phyloP scores from a whole-genome alignment of 2,113 vertebrate genomes.

The Cebidichthys violaceus region DNA sequence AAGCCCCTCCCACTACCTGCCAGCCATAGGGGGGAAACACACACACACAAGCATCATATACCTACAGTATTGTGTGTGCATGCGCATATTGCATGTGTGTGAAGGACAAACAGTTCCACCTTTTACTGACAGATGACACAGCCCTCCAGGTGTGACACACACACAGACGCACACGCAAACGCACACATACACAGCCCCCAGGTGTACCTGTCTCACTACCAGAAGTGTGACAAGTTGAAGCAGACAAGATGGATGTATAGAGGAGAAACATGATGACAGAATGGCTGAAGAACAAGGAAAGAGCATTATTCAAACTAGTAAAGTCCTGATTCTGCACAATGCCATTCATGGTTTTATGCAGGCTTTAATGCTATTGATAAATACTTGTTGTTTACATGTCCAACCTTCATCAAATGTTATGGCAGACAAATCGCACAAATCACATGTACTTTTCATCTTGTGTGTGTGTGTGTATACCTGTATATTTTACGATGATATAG shows the following conservation, averaged over 20 bases:
- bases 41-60: slow-evolving; percentile 1
- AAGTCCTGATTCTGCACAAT: slow-evolving; percentile 16
- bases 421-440: not conserved
- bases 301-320: slow-evolving; percentile 20
- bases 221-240: slow-evolving; percentile 70
- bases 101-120: slow-evolving; percentile 73
- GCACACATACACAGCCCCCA: slow-evolving; percentile 22
- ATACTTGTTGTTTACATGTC: not conserved
- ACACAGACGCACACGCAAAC: slow-evolving; percentile 12
- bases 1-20: slow-evolving; percentile 63
- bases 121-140: slow-evolving; percentile 49
- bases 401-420: not conserved
- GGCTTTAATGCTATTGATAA: not conserved
- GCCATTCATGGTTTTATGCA: not conserved
- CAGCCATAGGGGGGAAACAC: slow-evolving; percentile 47
- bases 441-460: not conserved
- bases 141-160: slow-evolving; percentile 47
- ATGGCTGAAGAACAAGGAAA: not conserved
- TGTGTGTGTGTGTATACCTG: slow-evolving; percentile 83
- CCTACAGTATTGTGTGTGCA: slow-evolving; percentile 6
- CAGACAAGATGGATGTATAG: slow-evolving; percentile 61
- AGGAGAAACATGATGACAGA: slow-evolving; percentile 38
- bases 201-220: slow-evolving; percentile 41
- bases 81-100: slow-evolving; percentile 31
- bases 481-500: slow-evolving; percentile 97